Evolutionary conservation across 2,888 invertebrate species (phyloP).

Genomic region (Hirtodrosophila confusa): DNA sequence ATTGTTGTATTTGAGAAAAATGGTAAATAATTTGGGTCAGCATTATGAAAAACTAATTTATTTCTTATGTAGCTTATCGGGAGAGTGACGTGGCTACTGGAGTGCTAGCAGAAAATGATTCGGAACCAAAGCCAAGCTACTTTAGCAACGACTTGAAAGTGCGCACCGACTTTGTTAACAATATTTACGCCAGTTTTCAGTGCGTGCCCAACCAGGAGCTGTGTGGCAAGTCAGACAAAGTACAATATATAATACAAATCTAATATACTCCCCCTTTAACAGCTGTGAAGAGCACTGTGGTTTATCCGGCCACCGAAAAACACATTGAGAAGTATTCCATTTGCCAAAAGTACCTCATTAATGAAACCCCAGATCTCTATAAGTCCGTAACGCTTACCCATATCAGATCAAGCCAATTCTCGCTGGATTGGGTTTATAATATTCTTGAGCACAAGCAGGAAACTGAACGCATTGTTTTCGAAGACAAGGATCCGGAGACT

Average conservation of each 20-base stretch:
- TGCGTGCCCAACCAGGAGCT: constrained; percentile 87
- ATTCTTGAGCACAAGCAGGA: constrained; percentile 96
- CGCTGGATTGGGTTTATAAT: constrained; percentile 98
- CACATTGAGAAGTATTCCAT: constrained; percentile 94
- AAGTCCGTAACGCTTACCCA: constrained; percentile 90
- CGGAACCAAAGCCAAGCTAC: constrained; percentile 80
- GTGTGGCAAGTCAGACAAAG: constrained; percentile 85
- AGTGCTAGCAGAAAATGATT: background rate
- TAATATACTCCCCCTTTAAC: constrained; percentile 18
- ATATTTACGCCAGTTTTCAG: constrained; percentile 93
- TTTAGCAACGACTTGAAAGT: constrained; percentile 87
- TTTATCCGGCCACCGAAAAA: constrained; percentile 96
- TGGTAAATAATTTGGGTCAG: constrained; percentile 69
- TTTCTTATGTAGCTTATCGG: constrained; percentile 86
- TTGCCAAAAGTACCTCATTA: constrained; percentile 90
- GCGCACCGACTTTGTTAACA: constrained; percentile 90
- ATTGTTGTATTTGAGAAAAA: constrained; percentile 92
- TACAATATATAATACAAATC: no score
- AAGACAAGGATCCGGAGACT: constrained; percentile 88
- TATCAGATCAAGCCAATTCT: constrained; percentile 90
- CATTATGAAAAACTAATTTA: background rate
- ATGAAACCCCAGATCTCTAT: constrained; percentile 94
- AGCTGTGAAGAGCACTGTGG: constrained; percentile 94
- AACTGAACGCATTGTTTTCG: constrained; percentile 92
- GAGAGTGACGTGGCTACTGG: constrained; percentile 81